phyloP scores from a whole-genome alignment of 1,140 invertebrate species.

The Euura lappo region DNA sequence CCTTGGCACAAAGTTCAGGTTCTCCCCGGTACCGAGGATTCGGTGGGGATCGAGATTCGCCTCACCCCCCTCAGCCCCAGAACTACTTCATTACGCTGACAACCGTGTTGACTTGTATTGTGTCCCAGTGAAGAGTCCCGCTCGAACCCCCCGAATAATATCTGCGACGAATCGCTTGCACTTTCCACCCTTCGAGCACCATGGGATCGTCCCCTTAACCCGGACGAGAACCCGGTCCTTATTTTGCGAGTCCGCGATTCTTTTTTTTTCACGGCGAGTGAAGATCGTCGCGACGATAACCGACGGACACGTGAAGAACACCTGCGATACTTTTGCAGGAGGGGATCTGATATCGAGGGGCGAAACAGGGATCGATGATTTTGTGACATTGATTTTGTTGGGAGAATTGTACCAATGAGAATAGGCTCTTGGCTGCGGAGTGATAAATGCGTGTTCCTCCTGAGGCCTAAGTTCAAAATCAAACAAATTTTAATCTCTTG shows the following conservation, averaged over 20 bases:
- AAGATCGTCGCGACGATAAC: slow-evolving; percentile 24
- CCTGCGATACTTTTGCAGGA: neutral
- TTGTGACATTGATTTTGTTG: too few relatives aligned
- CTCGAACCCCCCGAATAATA: slow-evolving; percentile 51
- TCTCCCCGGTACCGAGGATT: slow-evolving; percentile 20
- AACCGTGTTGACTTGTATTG: slow-evolving; percentile 64
- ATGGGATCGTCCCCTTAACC: slow-evolving; percentile 23
- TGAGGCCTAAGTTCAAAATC: slow-evolving; percentile 47
- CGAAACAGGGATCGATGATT: too few relatives aligned
- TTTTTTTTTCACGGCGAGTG: slow-evolving; percentile 31
- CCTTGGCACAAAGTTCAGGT: slow-evolving; percentile 30
- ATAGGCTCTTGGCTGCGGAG: neutral
- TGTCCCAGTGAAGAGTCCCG: slow-evolving; percentile 37
- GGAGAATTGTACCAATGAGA: too few relatives aligned
- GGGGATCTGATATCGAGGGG: neutral
- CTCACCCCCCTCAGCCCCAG: slow-evolving; percentile 29
- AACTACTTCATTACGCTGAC: slow-evolving; percentile 64
- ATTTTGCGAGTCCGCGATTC: slow-evolving; percentile 15
- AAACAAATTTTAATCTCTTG: slow-evolving; percentile 52
- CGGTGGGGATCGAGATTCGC: neutral
- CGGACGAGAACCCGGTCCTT: slow-evolving; percentile 22
- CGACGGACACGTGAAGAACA: neutral
- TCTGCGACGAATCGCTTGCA: slow-evolving; percentile 61
- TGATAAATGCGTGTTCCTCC: neutral
- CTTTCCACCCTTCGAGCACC: slow-evolving; percentile 16